Evolutionary conservation across 2,888 invertebrate species (phyloP), one percentile per base, ranked within the genome.

Genomic region (Catocala fraxini): DNA sequence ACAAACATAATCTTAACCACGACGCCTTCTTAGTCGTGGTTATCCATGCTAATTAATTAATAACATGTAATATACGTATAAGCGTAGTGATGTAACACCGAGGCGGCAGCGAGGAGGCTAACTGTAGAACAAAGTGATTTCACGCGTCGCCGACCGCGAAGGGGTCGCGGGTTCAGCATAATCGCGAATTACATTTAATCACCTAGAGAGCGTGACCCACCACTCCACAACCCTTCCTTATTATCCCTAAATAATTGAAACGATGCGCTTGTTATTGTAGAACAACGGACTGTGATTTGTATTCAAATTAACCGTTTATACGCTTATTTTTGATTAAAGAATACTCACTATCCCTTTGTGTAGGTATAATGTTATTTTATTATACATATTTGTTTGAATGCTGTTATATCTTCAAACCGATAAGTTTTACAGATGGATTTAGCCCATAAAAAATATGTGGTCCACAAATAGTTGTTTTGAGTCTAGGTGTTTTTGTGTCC

Each of bases 91-190:
- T 59, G 39, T 42, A 59, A 58, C 42, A 53, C 15, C 42, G 12
- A 68, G 60, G 53, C 64, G 85, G 85, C 87, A 82, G 86, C 81
- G 82, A 89, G 83, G 80, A 87, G 88, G 85, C 88, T 85, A 90
- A 87, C 89, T 78, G 83, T 84, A 88, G 89, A 89, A 92, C 91
- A 90, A 92, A 91, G 90, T 92, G 94, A 94, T 94, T 94, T 94
- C 93, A 94, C 93, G 94, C 90, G 83, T 88, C 87, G 87, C 77
- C 81, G 85, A 77, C 71, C 80, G 68, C 84, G 76, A 84, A 25
- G 86, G 88, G 89, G 88, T 86, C 86, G 80, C 82, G 84, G 83
- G 83, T 87, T 89, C 88, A 86, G 88, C 88, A 83, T 87, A 86
- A 89, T 87, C 85, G 87, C 81, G 86, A 87, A 73, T 88, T 85